Evolutionary conservation across 2,113 vertebrate genomes (phyloP).

Genomic region (Nematolebias whitei): DNA sequence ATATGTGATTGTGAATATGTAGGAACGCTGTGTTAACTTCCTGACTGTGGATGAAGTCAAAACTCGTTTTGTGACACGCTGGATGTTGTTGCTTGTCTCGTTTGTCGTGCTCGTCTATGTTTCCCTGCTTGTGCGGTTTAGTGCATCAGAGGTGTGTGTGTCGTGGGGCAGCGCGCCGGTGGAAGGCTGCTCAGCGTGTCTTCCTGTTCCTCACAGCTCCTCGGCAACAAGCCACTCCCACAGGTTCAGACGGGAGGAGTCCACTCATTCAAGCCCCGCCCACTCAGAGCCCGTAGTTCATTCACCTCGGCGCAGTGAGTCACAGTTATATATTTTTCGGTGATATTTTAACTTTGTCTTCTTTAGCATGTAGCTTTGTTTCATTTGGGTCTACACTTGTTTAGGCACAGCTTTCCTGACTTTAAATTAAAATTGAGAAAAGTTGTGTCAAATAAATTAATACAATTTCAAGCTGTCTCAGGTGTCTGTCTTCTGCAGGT

Average conservation of each 20-base stretch:
- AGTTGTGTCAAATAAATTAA: background rate
- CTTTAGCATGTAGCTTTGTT: no score
- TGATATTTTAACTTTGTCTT: no score
- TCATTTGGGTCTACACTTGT: no score
- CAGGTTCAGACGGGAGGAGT: conserved; percentile 79
- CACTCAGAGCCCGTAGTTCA: conserved; percentile 72
- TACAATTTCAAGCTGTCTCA: background rate
- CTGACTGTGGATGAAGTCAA: conserved; percentile 50
- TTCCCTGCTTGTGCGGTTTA: conserved; percentile 60
- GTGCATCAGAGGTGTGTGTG: conserved; percentile 77
- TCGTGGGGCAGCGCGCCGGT: conserved; percentile 75
- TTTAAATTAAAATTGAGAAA: background rate
- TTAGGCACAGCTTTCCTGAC: no score
- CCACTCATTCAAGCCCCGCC: conserved; percentile 73
- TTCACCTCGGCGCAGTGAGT: conserved; percentile 83
- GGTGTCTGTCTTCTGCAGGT: conserved; percentile 68
- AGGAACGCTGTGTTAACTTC: conserved; percentile 37
- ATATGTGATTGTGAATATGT: conserved; percentile 47
- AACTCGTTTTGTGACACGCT: conserved; percentile 66
- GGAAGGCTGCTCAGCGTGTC: conserved; percentile 83
- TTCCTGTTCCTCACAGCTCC: conserved; percentile 86
- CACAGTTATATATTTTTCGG: background rate
- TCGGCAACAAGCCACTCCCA: conserved; percentile 76
- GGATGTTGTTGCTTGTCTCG: conserved; percentile 63
- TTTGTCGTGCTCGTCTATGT: conserved; percentile 56